Percentiles rank a stretch among this genome's conserved stretches.
Evolutionary conservation across 1,140 invertebrate genomes (phyloP).

Genomic region (Drosophila leontia): DNA sequence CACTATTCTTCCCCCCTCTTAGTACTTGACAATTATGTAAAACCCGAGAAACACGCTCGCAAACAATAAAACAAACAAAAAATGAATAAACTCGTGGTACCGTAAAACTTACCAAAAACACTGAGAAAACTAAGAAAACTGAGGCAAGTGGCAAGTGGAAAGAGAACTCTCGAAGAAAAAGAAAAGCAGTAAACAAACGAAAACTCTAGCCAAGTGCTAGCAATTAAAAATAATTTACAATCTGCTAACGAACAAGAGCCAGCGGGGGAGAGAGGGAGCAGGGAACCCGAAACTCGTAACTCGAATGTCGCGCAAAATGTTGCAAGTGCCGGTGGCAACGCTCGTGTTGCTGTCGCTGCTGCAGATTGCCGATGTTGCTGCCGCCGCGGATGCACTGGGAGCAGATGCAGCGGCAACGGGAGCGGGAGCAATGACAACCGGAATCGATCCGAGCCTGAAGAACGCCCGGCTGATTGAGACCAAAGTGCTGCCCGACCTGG

Average conservation of each 20-base stretch:
- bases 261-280: constrained; percentile 3
- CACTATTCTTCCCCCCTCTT: not conserved
- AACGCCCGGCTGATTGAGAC: constrained; percentile 82
- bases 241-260: constrained; percentile 35
- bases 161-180: constrained; percentile 19
- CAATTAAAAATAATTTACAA: constrained; percentile 76
- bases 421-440: constrained; percentile 44
- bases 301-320: constrained; percentile 78
- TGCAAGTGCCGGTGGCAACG: constrained; percentile 76
- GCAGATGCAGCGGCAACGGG: constrained; percentile 18
- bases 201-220: constrained; percentile 65
- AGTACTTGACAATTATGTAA: constrained; percentile 79
- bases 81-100: constrained; percentile 83
- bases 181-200: constrained; percentile 20
- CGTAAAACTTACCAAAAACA: constrained; percentile 63
- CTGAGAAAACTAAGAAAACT: constrained; percentile 25
- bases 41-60: constrained; percentile 47
- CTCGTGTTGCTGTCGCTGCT: constrained; percentile 62
- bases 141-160: constrained; percentile 25
- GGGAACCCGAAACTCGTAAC: constrained; percentile 38
- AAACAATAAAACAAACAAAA: constrained; percentile 50
- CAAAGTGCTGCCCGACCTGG: constrained; percentile 81
- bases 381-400: constrained; percentile 23
- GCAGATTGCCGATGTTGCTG: constrained; percentile 27
- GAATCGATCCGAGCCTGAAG: constrained; percentile 75